Percentiles rank a stretch among this genome's conserved stretches.
Conservation (phyloP, 2,113 vertebrate genomes). For the Tachycineta bicolor region DNA sequence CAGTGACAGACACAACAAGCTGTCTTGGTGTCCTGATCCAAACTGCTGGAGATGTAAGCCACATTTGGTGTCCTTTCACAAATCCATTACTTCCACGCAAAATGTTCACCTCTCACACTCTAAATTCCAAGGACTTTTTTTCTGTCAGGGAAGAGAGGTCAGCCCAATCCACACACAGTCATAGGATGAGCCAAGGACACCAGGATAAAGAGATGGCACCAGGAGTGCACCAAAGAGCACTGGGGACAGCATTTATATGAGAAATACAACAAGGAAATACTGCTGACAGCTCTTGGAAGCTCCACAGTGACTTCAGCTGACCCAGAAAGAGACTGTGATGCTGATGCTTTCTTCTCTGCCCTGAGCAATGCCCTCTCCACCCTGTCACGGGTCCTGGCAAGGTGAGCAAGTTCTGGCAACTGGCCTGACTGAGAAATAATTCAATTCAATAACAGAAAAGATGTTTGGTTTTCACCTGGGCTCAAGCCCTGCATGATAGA, state of each 20-base stretch:
- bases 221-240: background rate
- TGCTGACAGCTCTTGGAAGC: background rate
- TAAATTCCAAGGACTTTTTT: background rate
- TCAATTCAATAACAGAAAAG: background rate
- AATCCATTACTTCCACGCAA: background rate
- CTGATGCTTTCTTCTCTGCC: background rate
- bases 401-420: background rate
- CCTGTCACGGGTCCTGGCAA: background rate
- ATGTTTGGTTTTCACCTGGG: background rate
- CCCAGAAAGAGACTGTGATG: background rate
- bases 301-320: background rate
- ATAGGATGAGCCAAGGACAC: background rate
- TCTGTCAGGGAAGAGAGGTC: background rate
- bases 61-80: background rate
- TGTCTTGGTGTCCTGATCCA: background rate
- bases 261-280: background rate
- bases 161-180: background rate
- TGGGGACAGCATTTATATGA: background rate
- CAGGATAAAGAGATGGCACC: background rate
- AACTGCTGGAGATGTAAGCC: background rate
- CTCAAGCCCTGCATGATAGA: background rate
- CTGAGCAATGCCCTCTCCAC: background rate
- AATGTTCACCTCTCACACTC: accelerated
- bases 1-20: background rate
- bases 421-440: background rate